Evolutionary conservation across 1,140 invertebrate species (phyloP), one percentile per base, ranked within the genome.

Genomic region (Coelopa frigida): DNA sequence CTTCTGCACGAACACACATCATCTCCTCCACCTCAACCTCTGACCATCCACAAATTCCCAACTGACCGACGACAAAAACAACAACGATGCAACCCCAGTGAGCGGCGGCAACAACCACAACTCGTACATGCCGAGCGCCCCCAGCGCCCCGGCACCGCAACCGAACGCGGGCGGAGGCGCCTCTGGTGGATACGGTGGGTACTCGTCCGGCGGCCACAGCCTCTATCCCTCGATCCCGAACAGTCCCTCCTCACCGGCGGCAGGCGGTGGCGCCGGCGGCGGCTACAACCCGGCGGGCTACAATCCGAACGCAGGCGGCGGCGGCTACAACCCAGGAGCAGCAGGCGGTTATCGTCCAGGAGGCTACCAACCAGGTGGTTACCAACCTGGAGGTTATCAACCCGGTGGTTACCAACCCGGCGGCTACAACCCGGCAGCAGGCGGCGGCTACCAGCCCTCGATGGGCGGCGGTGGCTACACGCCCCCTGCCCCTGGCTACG

Each of bases 161-260:
- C 15, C 14, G 27, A 47, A 51, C 33, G 35, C 39, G 49, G 56
- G 11, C 47, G 41, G 23, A 20, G 33, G 37, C 32, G 14, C 44
- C 48, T 46, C 41, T 41, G 60, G 56, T 55, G 59, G 59, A 61
- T 58, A 58, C 44, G 56, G 60, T 63, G 63, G 63, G 52, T 66
- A 57, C 52, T 65, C 62, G 55, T 56, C 61, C 61, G 63, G 63
- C 51, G 63, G 63, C 23, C 60, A 64, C 43, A 53, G 59, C 50
- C 56, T 68, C 33, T 68, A 68, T 57, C 64, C 64, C 37, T 48
- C 47, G n/a, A 47, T 68, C 5, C 64, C 64, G 26, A 54, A 54
- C 35, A 44, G 46, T 18, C 54, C 50, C n/a, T 29, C 20, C 21
- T 38, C 26, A 36, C 23, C 32, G 4, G 39, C 11, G n/a, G 49